phyloP scores from a whole-genome alignment of 2,113 vertebrate genomes.

The Felis chaus region DNA sequence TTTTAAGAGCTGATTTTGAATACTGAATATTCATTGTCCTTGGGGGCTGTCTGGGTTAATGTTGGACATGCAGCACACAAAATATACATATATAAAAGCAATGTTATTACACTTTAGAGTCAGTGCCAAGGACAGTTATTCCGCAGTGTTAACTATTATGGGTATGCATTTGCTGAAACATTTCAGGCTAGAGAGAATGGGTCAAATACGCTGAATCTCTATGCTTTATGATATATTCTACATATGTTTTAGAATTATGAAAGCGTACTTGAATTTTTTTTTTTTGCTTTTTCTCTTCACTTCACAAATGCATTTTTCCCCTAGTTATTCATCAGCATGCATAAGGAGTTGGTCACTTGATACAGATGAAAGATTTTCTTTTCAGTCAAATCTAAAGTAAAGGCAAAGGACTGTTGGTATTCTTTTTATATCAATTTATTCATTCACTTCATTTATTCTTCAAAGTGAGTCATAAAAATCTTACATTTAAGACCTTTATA shows the following conservation, averaged over 20 bases:
- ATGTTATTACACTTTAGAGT: not conserved
- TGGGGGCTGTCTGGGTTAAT: not conserved
- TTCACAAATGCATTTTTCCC: not conserved
- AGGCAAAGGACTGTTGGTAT: not conserved
- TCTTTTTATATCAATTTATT: not conserved
- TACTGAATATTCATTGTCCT: not conserved
- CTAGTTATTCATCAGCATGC: not conserved
- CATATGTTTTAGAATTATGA: not conserved
- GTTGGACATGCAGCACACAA: not conserved
- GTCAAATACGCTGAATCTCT: not conserved
- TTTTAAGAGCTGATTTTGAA: not conserved
- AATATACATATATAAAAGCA: not conserved
- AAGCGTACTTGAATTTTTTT: not conserved
- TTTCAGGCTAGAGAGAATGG: not conserved
- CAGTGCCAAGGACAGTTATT: not conserved
- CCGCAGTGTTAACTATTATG: not conserved
- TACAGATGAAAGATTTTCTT: not conserved
- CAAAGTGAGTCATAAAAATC: not conserved
- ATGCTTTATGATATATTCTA: not conserved
- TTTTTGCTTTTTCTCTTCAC: not conserved
- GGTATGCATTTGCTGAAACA: not conserved
- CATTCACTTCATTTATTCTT: constrained; percentile 13
- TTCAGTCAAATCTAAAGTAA: not conserved
- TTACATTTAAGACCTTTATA: not conserved
- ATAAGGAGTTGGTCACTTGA: not conserved